These are phyloP conservation scores for Centrocercus urophasianus DNA, from an alignment of 2,113 vertebrate genomes.

Conservation along the genomic window DNA sequence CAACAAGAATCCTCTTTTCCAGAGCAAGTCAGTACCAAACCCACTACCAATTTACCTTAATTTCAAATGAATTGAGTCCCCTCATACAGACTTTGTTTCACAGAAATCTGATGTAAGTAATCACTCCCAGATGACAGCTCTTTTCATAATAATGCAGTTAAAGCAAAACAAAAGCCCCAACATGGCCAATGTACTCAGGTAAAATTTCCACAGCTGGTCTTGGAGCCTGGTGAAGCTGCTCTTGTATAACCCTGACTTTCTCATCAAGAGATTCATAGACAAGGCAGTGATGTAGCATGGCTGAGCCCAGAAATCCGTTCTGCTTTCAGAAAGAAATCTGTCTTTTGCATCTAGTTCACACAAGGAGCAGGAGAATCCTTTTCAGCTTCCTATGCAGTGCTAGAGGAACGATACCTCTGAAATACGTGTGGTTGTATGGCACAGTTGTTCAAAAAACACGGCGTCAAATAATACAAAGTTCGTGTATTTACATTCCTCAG, in stretches of 20 bases:
- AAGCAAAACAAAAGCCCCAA: neutral
- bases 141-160: neutral
- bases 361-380: neutral
- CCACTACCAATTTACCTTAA: neutral
- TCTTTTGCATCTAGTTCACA: neutral
- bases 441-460: neutral
- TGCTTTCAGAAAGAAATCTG: neutral
- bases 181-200: neutral
- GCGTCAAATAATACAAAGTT: neutral
- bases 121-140: neutral
- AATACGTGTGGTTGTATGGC: neutral
- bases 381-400: conserved; percentile 49
- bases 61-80: neutral
- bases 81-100: neutral
- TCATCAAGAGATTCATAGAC: neutral
- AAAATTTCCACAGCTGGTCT: neutral
- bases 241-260: neutral
- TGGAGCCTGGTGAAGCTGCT: neutral
- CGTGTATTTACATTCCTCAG: neutral
- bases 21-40: neutral
- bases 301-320: neutral
- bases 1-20: neutral
- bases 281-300: neutral
- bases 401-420: conserved; percentile 24
- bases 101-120: neutral